A percentile compares a stretch with the other conserved stretches of the same genome.
Evolutionary conservation across 2,888 invertebrate species (phyloP).

Genomic region (Latrodectus elegans): DNA sequence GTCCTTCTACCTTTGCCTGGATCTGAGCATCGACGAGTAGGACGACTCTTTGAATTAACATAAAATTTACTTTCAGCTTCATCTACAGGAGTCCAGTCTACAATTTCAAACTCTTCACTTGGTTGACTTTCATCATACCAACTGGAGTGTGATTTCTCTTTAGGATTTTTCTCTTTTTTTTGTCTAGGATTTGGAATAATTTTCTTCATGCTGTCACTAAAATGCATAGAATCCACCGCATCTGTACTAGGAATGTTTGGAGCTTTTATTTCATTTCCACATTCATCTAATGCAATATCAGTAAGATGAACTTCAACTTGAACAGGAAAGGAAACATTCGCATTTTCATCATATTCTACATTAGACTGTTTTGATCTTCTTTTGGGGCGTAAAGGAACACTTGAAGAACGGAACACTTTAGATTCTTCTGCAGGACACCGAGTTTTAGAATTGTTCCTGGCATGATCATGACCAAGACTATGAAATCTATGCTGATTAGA

Average conservation of each 20-base stretch:
- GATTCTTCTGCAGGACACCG: not conserved
- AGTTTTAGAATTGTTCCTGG: not conserved
- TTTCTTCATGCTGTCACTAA: not conserved
- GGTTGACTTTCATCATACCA: conserved; percentile 76
- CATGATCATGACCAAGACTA: conserved; percentile 39
- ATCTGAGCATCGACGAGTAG: conserved; percentile 27
- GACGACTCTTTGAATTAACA: not conserved
- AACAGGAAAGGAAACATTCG: conserved; percentile 47
- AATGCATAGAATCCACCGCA: conserved; percentile 17
- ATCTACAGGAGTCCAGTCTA: conserved; percentile 25
- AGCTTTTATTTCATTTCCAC: conserved; percentile 52
- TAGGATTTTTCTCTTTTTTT: conserved; percentile 37
- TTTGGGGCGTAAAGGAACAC: conserved; percentile 49
- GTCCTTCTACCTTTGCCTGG: conserved; percentile 30
- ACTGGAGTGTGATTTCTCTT: conserved; percentile 70
- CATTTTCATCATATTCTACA: conserved; percentile 61
- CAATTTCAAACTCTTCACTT: conserved; percentile 38
- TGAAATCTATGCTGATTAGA: conserved; percentile 42
- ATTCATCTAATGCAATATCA: conserved; percentile 29
- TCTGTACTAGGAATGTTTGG: conserved; percentile 37
- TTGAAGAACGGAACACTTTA: conserved; percentile 33
- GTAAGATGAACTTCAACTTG: conserved; percentile 35
- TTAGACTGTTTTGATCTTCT: conserved; percentile 26
- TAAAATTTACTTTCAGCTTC: not conserved
- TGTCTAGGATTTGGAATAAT: conserved; percentile 16